Evolutionary conservation across 2,888 invertebrate genomes (phyloP).

Genomic region (Cantharis flavilabris): DNA sequence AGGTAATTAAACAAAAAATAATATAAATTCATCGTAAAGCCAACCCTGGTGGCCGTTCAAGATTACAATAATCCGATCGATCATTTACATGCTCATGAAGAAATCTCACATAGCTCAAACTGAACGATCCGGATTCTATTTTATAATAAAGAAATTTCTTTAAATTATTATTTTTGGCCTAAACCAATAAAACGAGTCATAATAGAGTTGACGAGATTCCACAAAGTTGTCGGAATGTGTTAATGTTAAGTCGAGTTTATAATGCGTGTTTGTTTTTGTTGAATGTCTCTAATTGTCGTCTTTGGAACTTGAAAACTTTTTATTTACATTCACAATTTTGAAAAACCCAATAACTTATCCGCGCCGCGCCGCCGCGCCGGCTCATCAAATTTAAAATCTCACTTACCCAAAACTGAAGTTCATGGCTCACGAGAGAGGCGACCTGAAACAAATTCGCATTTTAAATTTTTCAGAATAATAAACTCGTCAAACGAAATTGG

Average conservation of each 20-base stretch:
- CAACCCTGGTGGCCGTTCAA: too few relatives aligned
- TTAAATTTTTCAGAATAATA: not conserved
- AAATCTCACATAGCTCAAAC: not conserved
- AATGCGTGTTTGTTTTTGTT: not conserved
- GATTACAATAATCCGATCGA: not conserved
- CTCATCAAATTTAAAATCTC: too few relatives aligned
- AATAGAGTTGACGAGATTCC: not conserved
- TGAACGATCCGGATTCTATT: not conserved
- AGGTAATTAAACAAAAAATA: too few relatives aligned
- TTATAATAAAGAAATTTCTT: not conserved
- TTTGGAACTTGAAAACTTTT: not conserved
- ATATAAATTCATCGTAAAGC: too few relatives aligned
- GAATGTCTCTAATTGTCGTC: not conserved
- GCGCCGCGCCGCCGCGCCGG: too few relatives aligned
- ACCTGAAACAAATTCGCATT: not conserved
- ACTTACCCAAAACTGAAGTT: not conserved
- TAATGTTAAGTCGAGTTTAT: not conserved
- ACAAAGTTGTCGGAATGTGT: not conserved
- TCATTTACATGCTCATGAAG: not conserved
- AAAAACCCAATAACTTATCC: too few relatives aligned
- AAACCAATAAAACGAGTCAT: not conserved
- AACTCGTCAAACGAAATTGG: not conserved
- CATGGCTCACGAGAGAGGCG: not conserved
- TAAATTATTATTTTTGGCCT: not conserved
- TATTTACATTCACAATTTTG: not conserved